A percentile compares a stretch with the other conserved stretches of the same genome.
phyloP scores from a whole-genome alignment of 2,888 invertebrate genomes.

The Agonopterix alstromeriana region DNA sequence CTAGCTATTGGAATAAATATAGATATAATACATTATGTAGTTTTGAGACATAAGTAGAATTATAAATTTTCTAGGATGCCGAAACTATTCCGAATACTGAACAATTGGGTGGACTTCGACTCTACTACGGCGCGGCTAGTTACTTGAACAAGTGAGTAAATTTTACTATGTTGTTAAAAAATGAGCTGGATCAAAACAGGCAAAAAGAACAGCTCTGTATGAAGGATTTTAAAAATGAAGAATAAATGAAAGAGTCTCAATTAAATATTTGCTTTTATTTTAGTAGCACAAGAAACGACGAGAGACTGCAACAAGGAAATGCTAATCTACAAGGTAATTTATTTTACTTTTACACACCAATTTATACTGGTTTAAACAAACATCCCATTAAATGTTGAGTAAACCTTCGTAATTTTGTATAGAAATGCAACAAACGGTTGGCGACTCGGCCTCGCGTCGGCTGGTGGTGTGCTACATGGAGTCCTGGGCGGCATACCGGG shows the following conservation, averaged over 20 bases:
- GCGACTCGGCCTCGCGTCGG: constrained; percentile 35
- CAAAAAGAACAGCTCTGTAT: too few relatives aligned
- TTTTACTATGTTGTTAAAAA: background rate
- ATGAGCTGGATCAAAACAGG: too few relatives aligned
- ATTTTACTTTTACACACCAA: background rate
- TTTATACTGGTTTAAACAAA: constrained; percentile 1
- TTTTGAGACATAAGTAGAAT: background rate
- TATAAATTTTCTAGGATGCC: constrained; percentile 32
- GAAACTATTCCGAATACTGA: constrained; percentile 27
- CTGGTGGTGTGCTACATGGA: constrained; percentile 83
- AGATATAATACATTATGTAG: too few relatives aligned
- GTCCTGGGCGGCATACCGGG: constrained; percentile 80
- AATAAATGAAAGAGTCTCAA: too few relatives aligned
- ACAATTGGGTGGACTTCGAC: constrained; percentile 24
- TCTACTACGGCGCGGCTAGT: constrained; percentile 65
- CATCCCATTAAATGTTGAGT: background rate
- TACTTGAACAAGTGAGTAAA: constrained; percentile 54
- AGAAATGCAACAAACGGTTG: constrained; percentile 61
- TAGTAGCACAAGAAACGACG: constrained; percentile 46
- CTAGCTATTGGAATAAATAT: too few relatives aligned
- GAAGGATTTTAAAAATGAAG: too few relatives aligned
- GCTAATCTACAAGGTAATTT: constrained; percentile 60
- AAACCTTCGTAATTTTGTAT: constrained; percentile 1
- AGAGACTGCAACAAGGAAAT: constrained; percentile 60
- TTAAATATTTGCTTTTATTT: constrained; percentile 10